Percentiles rank a stretch among this genome's conserved stretches.
phyloP scores from a whole-genome alignment of 1,140 invertebrate species.

The Triops cancriformis region DNA sequence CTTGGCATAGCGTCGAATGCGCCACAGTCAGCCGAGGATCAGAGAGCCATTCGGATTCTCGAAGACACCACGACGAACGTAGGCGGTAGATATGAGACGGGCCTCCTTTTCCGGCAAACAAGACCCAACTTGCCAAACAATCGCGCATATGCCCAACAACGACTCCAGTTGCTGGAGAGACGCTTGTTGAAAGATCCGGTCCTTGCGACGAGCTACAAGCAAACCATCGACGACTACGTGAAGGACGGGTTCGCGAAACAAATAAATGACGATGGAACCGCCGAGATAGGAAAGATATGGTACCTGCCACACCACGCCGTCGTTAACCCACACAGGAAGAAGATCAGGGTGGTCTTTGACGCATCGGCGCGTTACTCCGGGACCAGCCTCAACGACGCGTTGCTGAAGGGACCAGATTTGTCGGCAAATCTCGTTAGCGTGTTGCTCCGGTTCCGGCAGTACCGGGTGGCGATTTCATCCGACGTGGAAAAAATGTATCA shows the following conservation, averaged over 20 bases:
- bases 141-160: background rate
- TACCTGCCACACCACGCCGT: conserved; percentile 31
- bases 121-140: conserved; percentile 24
- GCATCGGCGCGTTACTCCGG: conserved; percentile 22
- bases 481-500: conserved; percentile 28
- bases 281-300: background rate
- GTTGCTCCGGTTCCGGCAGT: conserved; percentile 30
- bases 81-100: conserved; percentile 24
- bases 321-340: conserved; percentile 25
- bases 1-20: conserved; percentile 17
- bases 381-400: conserved; percentile 32
- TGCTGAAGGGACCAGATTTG: conserved; percentile 37
- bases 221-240: conserved; percentile 24
- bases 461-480: conserved; percentile 30
- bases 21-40: conserved; percentile 10
- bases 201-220: conserved; percentile 13
- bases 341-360: conserved; percentile 29
- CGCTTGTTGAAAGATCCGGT: conserved; percentile 24
- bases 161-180: conserved; percentile 15
- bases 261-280: background rate
- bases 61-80: conserved; percentile 19
- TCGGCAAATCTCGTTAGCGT: conserved; percentile 35
- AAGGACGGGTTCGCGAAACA: conserved; percentile 21
- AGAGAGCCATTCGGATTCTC: conserved; percentile 15
- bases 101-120: conserved; percentile 26